These are phyloP conservation scores for Lysandra bellargus DNA, from an alignment of 2,888 invertebrate genomes.

Conservation along the genomic window DNA sequence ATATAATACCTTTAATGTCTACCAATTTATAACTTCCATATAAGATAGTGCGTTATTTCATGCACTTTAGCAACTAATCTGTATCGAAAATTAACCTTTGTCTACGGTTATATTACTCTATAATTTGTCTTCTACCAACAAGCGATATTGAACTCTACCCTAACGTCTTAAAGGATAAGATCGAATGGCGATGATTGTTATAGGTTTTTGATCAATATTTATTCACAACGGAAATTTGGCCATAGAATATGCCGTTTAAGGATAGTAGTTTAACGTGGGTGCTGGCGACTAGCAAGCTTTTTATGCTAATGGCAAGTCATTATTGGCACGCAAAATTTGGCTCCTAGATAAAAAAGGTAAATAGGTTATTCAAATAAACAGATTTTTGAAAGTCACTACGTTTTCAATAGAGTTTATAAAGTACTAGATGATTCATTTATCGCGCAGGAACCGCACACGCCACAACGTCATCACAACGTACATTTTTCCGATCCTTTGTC, in stretches of 20 bases:
- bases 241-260: constrained; percentile 10
- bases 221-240: constrained; percentile 22
- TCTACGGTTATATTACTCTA: background rate
- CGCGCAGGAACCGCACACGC: too few relatives aligned
- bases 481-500: too few relatives aligned
- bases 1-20: background rate
- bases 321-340: constrained; percentile 27
- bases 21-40: constrained; percentile 5
- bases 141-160: background rate
- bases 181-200: background rate
- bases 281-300: background rate
- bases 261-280: constrained; percentile 14
- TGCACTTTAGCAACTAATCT: constrained; percentile 4
- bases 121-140: background rate
- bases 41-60: background rate
- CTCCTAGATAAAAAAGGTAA: background rate
- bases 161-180: background rate
- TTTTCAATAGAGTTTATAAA: background rate
- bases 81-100: background rate
- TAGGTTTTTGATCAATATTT: constrained; percentile 28
- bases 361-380: background rate
- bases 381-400: background rate
- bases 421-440: too few relatives aligned
- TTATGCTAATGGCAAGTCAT: constrained; percentile 9
- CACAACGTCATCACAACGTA: too few relatives aligned